Percentiles rank a stretch among this genome's conserved stretches.
Evolutionary conservation across 1,140 invertebrate species (phyloP).

Genomic region (Aphaenogaster ashmeadi): DNA sequence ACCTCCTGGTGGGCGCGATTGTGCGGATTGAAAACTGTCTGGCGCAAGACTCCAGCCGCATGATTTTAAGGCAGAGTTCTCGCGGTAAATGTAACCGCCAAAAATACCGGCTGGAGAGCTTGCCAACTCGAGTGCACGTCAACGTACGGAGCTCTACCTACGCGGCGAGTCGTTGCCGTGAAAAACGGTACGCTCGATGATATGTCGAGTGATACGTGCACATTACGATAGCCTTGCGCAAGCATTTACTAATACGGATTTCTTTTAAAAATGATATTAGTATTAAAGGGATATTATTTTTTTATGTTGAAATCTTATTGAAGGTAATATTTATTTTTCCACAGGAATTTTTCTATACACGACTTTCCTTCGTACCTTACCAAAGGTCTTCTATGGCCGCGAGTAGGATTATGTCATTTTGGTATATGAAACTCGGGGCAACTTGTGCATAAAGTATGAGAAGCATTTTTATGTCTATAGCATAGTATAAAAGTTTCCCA

Average conservation of each 20-base stretch:
- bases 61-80: slow-evolving; percentile 66
- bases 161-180: slow-evolving; percentile 9
- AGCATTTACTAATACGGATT: background rate
- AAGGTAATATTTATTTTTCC: slow-evolving; percentile 5
- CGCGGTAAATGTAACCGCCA: background rate
- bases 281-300: background rate
- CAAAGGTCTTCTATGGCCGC: slow-evolving; percentile 23
- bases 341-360: slow-evolving; percentile 4
- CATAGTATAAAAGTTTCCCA: slow-evolving; percentile 67
- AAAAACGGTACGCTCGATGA: slow-evolving; percentile 1
- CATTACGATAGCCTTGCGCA: background rate
- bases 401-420: slow-evolving; percentile 49
- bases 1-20: background rate
- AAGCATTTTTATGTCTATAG: slow-evolving; percentile 57
- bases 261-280: background rate
- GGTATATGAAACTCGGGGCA: slow-evolving; percentile 45
- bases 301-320: slow-evolving; percentile 5
- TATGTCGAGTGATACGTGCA: background rate
- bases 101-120: slow-evolving; percentile 46
- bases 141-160: slow-evolving; percentile 16
- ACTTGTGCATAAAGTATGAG: slow-evolving; percentile 57
- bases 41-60: slow-evolving; percentile 46
- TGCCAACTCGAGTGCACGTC: slow-evolving; percentile 52
- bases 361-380: background rate
- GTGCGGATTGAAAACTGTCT: slow-evolving; percentile 72